These are phyloP conservation scores for Ornithoptera alexandrae DNA, from an alignment of 2,888 invertebrate genomes.

Conservation along the genomic window DNA sequence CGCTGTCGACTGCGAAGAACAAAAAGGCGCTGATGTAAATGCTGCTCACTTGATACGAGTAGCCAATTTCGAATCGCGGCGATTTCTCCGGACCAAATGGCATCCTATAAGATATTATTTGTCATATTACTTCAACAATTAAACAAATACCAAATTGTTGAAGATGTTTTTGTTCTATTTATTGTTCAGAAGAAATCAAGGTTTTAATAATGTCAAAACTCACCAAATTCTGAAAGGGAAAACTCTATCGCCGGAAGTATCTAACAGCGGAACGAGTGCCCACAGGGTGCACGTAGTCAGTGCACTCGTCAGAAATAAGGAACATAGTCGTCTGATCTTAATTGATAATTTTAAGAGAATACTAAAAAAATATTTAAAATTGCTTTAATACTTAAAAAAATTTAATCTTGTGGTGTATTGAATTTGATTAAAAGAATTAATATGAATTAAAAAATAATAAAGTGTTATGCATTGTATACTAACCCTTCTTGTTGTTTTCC, in stretches of 20 bases:
- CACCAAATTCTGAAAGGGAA: constrained; percentile 71
- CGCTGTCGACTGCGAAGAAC: constrained; percentile 65
- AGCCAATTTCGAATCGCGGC: constrained; percentile 60
- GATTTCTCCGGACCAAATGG: constrained; percentile 55
- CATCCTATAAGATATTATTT: constrained; percentile 55
- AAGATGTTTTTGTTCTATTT: too few species aligned
- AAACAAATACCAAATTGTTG: too few species aligned
- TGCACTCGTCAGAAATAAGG: constrained; percentile 57
- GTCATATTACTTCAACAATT: background rate
- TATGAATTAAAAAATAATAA: too few species aligned
- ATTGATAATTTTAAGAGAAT: constrained; percentile 46
- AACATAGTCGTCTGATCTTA: constrained; percentile 52
- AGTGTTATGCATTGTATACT: constrained; percentile 31
- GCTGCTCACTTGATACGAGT: constrained; percentile 57
- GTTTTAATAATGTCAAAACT: constrained; percentile 31
- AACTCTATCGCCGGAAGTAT: constrained; percentile 47
- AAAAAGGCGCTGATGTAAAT: constrained; percentile 62
- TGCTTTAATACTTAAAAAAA: too few species aligned
- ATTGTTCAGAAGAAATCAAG: background rate
- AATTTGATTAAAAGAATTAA: too few species aligned
- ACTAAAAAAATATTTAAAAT: constrained; percentile 38
- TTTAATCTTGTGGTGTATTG: too few species aligned
- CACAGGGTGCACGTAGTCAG: constrained; percentile 58
- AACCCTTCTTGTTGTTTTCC: constrained; percentile 53
- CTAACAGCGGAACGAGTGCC: constrained; percentile 63